These are phyloP conservation scores for Cromileptes altivelis DNA, from an alignment of 2,113 vertebrate genomes.

Conservation along the genomic window DNA sequence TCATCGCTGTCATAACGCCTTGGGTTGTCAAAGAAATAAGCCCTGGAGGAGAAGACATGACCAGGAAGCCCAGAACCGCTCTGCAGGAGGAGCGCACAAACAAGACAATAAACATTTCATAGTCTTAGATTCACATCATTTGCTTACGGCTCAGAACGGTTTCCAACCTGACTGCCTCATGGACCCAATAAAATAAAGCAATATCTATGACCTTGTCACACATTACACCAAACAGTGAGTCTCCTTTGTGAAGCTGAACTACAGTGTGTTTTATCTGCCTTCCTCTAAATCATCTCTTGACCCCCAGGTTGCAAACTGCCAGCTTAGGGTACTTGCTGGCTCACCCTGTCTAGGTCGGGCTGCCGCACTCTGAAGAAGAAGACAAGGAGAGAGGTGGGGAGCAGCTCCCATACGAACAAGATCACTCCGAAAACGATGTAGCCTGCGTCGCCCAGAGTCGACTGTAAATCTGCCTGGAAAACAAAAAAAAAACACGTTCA, in stretches of 20 bases:
- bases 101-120: neutral
- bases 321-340: neutral
- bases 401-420: conserved; percentile 96
- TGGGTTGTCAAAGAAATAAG: conserved; percentile 98
- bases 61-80: conserved; percentile 89
- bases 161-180: too few species aligned
- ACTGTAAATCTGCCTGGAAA: conserved; percentile 93
- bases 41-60: conserved; percentile 91
- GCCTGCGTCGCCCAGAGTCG: conserved; percentile 91
- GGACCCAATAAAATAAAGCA: too few species aligned
- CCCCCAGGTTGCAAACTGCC: neutral
- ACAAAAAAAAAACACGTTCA: neutral
- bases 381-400: conserved; percentile 96
- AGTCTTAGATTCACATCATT: neutral
- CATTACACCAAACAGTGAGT: too few species aligned
- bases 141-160: neutral
- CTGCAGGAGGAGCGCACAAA: conserved; percentile 74
- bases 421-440: conserved; percentile 96
- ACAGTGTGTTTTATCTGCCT: neutral
- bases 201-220: too few species aligned
- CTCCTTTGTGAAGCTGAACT: neutral
- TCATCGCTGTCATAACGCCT: conserved; percentile 97
- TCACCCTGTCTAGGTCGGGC: conserved; percentile 91
- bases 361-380: conserved; percentile 96
- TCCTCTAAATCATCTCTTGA: neutral